Conservation (phyloP, 1,140 invertebrate genomes). For the Hycleus phaleratus region DNA sequence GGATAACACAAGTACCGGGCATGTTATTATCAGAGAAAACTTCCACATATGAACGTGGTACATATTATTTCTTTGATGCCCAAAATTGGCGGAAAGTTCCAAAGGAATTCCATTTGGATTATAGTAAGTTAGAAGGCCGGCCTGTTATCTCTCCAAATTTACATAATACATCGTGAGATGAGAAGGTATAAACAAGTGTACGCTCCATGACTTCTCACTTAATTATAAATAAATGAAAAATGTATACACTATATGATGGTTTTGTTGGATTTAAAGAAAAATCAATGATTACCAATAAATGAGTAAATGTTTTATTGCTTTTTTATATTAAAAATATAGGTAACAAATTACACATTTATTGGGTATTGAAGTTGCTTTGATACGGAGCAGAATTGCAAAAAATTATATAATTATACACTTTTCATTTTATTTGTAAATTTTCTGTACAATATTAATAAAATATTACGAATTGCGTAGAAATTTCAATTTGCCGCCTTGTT, state of each 20-base stretch:
- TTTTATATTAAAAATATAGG: constrained; percentile 25
- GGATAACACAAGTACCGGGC: constrained; percentile 96
- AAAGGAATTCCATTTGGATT: constrained; percentile 95
- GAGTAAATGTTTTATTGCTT: constrained; percentile 22
- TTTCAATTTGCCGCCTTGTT: too few species aligned
- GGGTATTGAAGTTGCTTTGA: neutral
- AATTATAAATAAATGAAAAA: constrained; percentile 42
- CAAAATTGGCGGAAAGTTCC: constrained; percentile 92
- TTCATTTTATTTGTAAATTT: constrained; percentile 43
- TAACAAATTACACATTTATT: constrained; percentile 26
- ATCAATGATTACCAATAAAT: neutral
- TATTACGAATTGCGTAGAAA: neutral
- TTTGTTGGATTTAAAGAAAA: constrained; percentile 6
- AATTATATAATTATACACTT: constrained; percentile 40
- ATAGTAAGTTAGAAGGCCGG: constrained; percentile 91
- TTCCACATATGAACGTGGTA: constrained; percentile 90
- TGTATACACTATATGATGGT: constrained; percentile 36
- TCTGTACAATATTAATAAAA: constrained; percentile 41
- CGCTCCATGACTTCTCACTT: constrained; percentile 28
- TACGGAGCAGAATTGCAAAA: constrained; percentile 22
- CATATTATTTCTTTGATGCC: constrained; percentile 98
- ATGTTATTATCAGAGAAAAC: constrained; percentile 90
- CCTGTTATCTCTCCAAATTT: constrained; percentile 46
- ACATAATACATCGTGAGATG: constrained; percentile 25
- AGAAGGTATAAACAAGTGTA: too few species aligned